phyloP scores from a whole-genome alignment of 2,113 vertebrate genomes.

The Oenanthe melanoleuca region DNA sequence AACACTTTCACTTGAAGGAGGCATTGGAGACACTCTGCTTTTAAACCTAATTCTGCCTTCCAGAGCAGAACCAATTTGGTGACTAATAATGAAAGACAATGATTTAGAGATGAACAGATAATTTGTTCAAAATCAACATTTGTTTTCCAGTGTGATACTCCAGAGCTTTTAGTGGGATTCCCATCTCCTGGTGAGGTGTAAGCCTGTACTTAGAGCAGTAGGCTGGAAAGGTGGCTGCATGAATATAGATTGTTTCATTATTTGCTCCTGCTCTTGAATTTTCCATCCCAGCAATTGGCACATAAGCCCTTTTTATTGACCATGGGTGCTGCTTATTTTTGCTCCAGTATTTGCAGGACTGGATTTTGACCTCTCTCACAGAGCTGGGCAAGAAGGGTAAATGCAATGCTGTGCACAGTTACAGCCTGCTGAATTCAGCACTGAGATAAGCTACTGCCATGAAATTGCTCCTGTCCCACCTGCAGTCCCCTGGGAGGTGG shows the following conservation, averaged over 20 bases:
- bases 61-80: slow-evolving; percentile 61
- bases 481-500: neutral
- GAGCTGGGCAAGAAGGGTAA: neutral
- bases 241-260: slow-evolving; percentile 67
- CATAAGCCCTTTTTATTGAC: slow-evolving; percentile 49
- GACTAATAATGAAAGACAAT: slow-evolving; percentile 61
- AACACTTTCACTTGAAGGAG: slow-evolving; percentile 46
- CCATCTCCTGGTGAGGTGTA: neutral
- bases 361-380: neutral
- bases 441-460: neutral
- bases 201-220: slow-evolving; percentile 11
- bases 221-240: slow-evolving; percentile 37
- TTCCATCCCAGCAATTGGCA: slow-evolving; percentile 48
- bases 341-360: neutral
- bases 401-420: neutral
- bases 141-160: slow-evolving; percentile 49
- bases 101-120: slow-evolving; percentile 54
- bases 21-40: slow-evolving; percentile 11
- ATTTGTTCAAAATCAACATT: slow-evolving; percentile 62
- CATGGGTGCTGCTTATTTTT: slow-evolving; percentile 26
- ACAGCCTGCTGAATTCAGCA: neutral
- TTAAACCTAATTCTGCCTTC: slow-evolving; percentile 46
- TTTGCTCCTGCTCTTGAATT: slow-evolving; percentile 56
- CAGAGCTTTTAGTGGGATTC: slow-evolving; percentile 39
- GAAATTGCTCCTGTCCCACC: neutral